Evolutionary conservation across 2,797 vertebrate species (phyloP).

Genomic region (Micrastur ruficollis): DNA sequence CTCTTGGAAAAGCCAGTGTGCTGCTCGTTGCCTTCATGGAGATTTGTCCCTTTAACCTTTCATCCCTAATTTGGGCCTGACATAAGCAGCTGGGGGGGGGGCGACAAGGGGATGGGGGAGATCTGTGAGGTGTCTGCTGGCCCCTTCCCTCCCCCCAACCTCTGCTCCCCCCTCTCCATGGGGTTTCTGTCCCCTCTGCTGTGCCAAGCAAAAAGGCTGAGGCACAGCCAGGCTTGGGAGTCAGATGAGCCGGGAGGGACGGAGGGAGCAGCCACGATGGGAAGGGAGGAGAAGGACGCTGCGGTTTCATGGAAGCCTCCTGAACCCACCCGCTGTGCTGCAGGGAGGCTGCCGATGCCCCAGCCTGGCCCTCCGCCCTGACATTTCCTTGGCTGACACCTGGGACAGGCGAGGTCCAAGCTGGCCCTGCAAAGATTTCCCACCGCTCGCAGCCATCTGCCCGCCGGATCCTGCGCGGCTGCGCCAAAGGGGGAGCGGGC

Average conservation of each 20-base stretch:
- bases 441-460: background rate
- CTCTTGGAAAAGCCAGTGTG: background rate
- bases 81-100: background rate
- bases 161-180: fast-evolving
- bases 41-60: fast-evolving
- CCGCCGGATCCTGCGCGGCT: fast-evolving
- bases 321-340: fast-evolving
- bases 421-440: background rate
- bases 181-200: background rate
- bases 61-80: background rate
- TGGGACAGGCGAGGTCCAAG: background rate
- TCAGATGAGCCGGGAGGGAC: background rate
- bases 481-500: background rate
- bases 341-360: fast-evolving
- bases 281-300: background rate
- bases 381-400: background rate
- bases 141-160: background rate
- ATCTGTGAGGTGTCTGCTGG: background rate
- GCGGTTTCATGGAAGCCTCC: background rate
- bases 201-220: background rate
- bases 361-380: background rate
- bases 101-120: no score
- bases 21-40: background rate
- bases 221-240: background rate
- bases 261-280: background rate